Evolutionary conservation across 1,140 invertebrate genomes (phyloP).

Genomic region (Arion vulgaris): DNA sequence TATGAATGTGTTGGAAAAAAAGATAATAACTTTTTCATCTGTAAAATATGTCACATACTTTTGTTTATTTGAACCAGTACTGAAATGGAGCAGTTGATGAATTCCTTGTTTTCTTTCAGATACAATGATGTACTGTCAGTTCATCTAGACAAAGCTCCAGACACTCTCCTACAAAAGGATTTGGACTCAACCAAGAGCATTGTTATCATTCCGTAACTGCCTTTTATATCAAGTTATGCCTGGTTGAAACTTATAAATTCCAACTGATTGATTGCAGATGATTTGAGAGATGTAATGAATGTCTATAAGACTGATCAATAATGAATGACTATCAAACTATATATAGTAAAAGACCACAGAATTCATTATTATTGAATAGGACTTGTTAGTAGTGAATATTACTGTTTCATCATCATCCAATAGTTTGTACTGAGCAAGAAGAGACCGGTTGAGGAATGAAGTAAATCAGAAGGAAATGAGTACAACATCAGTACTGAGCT

Average conservation of each 20-base stretch:
- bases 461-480: too few relatives aligned
- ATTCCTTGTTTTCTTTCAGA: conserved; percentile 18
- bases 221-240: not conserved
- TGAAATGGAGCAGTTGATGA: not conserved
- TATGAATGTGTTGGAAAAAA: too few relatives aligned
- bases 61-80: not conserved
- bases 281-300: not conserved
- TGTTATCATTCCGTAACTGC: conserved; percentile 1
- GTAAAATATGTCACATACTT: too few relatives aligned
- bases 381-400: too few relatives aligned
- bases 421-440: too few relatives aligned
- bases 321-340: not conserved
- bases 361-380: too few relatives aligned
- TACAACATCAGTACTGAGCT: too few relatives aligned
- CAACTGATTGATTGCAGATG: not conserved
- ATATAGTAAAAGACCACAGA: too few relatives aligned
- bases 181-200: conserved; percentile 23
- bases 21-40: too few relatives aligned
- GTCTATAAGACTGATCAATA: not conserved
- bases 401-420: too few relatives aligned
- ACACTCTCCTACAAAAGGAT: conserved; percentile 8
- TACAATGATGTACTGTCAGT: conserved; percentile 12
- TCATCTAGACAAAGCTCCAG: conserved; percentile 19
- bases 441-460: too few relatives aligned
- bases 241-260: not conserved